Conservation (phyloP, 1,140 invertebrate species). For the Drosophila lacertosa region DNA sequence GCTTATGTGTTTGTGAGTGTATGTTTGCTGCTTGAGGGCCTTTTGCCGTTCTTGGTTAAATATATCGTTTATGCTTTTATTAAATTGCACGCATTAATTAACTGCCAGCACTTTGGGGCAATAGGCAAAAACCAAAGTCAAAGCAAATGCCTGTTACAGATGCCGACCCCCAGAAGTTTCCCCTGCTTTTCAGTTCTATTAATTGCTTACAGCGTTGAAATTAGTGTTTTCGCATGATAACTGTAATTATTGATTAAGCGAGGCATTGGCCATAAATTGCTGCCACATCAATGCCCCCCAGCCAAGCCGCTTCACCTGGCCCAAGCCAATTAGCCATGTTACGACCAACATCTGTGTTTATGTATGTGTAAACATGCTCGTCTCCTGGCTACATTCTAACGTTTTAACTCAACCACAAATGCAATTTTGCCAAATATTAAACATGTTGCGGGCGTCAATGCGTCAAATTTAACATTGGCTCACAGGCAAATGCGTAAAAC, state of each 20-base stretch:
- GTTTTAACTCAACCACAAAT: constrained; percentile 26
- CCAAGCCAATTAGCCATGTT: neutral
- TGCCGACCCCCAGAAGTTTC: neutral
- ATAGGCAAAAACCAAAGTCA: constrained; percentile 45
- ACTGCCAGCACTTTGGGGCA: constrained; percentile 34
- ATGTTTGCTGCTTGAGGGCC: constrained; percentile 5
- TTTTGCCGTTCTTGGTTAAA: constrained; percentile 51
- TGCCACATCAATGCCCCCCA: constrained; percentile 43
- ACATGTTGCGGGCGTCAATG: constrained; percentile 9
- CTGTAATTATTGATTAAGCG: constrained; percentile 64
- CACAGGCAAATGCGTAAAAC: constrained; percentile 19
- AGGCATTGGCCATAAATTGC: constrained; percentile 51
- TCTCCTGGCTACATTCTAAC: neutral
- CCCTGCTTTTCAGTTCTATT: constrained; percentile 45
- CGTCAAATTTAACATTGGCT: constrained; percentile 7
- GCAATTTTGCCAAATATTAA: constrained; percentile 37
- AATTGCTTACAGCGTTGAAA: constrained; percentile 62
- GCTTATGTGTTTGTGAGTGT: neutral
- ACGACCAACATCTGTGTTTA: neutral
- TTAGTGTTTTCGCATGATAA: constrained; percentile 61
- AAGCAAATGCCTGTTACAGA: constrained; percentile 51
- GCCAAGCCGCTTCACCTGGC: constrained; percentile 1
- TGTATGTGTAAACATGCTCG: neutral
- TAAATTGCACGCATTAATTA: constrained; percentile 80
- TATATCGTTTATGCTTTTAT: constrained; percentile 81